Base-by-base conservation (phyloP, 53 echinoderm and acorn worm species). In the Paracentrotus lividus region DNA sequence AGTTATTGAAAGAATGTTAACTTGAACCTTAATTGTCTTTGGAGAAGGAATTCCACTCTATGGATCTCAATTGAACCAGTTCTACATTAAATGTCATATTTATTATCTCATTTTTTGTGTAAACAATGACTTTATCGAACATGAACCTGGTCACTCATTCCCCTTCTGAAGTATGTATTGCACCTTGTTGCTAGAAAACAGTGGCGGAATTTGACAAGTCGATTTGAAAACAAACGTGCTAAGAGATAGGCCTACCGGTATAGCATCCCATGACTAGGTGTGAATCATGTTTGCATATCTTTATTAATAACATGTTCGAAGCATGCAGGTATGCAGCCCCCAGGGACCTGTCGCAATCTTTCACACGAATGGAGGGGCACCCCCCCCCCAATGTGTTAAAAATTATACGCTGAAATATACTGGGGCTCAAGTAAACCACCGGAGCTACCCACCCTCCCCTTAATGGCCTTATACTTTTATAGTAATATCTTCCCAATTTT, bases 201-300 rank as follows among this genome's bases (percentile, higher is more conserved):
- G 81, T 81, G 47, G 47, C 81, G 26, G n/a, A n/a, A 81, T 45
- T 81, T 47, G n/a, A 0, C n/a, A 49, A 81, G 27, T 26, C 47
- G 47, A 45, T 26, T 26, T 45, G 72, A 72, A 81, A 81, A 81
- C 81, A 81, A 49, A 12, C 14, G 9, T 81, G 14, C 27, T 23
- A n/a, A 45, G 27, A 81, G 44, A 81, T 47, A 72, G 72, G 20
- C n/a, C n/a, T n/a, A n/a, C n/a, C n/a, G n/a, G n/a, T n/a, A 47
- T 12, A 26, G 26, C 27, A 8, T 81, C 81, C 44, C 81, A 81
- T 45, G 49, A 49, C 47, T 81, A 45, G 81, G 81, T 81, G 47
- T 23, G 8, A 47, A 26, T 27, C 81, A 14, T 81, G 81, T 81
- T 81, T 81, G 47, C 81, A 81, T 47, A n/a, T 81, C 47, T 81